phyloP scores from a whole-genome alignment of 2,797 vertebrate genomes.

The Pseudochirops cupreus region DNA sequence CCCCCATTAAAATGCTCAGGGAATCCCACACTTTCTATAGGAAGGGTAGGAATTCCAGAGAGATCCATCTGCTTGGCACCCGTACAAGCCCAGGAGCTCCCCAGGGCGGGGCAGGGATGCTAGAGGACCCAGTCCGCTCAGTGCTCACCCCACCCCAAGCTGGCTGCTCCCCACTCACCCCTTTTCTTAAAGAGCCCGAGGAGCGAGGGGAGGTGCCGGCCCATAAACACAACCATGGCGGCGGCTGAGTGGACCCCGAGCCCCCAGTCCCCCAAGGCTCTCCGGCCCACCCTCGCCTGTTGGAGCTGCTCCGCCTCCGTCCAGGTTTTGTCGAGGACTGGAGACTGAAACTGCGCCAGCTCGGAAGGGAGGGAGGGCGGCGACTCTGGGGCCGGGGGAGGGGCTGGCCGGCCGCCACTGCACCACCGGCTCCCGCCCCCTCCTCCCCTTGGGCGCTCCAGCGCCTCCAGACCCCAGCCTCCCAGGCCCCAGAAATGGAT shows the following conservation, averaged over 20 bases:
- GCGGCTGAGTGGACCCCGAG: background rate
- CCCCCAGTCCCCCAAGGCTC: background rate
- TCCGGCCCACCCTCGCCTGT: background rate
- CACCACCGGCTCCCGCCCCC: conserved; percentile 59
- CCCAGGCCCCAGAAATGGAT: background rate
- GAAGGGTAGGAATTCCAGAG: conserved; percentile 1
- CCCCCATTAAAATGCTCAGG: background rate
- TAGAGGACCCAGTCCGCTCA: background rate
- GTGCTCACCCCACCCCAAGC: background rate
- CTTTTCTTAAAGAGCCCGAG: conserved; percentile 96
- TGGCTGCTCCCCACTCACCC: conserved; percentile 88
- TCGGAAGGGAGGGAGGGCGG: background rate
- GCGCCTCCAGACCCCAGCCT: background rate
- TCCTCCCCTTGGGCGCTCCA: background rate
- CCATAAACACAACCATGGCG: conserved; percentile 94
- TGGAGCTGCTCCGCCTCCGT: background rate
- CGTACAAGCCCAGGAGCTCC: conserved; percentile 57
- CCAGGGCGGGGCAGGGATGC: background rate
- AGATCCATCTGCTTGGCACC: conserved; percentile 39
- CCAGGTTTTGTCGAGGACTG: background rate
- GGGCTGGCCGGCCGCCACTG: conserved; percentile 65
- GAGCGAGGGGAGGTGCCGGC: conserved; percentile 91
- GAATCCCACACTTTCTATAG: background rate
- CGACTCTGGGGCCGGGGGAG: conserved; percentile 40
- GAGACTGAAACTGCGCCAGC: conserved; percentile 1